phyloP scores from a whole-genome alignment of 2,113 vertebrate genomes.

The Alethe diademata region DNA sequence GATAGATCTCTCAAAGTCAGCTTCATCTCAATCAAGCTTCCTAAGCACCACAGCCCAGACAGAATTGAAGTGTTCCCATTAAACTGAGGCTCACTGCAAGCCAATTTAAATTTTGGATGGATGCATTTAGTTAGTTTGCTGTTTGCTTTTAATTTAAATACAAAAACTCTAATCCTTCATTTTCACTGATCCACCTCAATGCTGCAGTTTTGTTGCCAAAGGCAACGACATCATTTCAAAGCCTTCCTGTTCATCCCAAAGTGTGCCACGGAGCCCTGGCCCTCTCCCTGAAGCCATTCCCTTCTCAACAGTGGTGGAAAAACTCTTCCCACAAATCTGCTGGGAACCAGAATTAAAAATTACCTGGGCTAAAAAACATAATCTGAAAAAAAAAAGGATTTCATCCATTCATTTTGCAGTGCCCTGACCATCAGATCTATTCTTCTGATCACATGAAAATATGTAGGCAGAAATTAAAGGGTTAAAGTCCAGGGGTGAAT shows the following conservation, averaged over 20 bases:
- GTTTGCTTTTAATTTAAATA: constrained; percentile 18
- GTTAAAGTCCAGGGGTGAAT: not conserved
- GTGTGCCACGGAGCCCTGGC: not conserved
- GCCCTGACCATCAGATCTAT: too few species aligned
- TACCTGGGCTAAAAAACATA: not conserved
- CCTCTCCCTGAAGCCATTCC: not conserved
- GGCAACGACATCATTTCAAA: not conserved
- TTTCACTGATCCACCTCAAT: not conserved
- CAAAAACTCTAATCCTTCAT: not conserved
- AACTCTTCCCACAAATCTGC: not conserved
- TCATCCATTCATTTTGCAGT: not conserved
- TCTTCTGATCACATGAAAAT: not conserved
- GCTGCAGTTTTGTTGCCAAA: not conserved
- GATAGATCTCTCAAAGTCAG: not conserved
- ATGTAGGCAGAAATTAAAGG: not conserved
- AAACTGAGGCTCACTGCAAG: not conserved
- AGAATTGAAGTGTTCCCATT: not conserved
- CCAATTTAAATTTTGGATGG: not conserved
- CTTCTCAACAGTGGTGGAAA: not conserved
- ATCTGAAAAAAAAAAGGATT: not conserved
- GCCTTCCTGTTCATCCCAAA: not conserved
- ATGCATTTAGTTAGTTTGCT: not conserved
- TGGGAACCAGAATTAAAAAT: not conserved
- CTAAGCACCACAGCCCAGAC: not conserved
- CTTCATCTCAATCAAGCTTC: not conserved